Base-by-base conservation (phyloP, 2,113 vertebrate species). In the Montifringilla adamsi region DNA sequence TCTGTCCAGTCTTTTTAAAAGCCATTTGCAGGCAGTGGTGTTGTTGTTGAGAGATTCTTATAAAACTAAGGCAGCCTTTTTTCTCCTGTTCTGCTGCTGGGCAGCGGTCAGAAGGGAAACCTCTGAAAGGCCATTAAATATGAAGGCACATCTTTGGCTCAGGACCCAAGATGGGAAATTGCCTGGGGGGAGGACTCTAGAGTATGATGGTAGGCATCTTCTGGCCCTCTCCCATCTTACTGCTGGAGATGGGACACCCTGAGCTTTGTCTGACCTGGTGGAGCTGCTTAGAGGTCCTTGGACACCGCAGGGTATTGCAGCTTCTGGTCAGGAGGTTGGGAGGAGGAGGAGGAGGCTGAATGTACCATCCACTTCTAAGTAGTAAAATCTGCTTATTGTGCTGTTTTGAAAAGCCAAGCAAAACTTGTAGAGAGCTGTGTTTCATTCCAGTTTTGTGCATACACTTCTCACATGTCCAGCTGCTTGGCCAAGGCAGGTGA, bases 391-490 rank as follows among this genome's bases (percentile, higher is more conserved):
- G 56, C 76, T 94, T 89, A 22, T 47, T 35, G 30, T 3, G 5
- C 39, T 81, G 18, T 59, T 94, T 62, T 59, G 80, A 35, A 68
- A 91, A 77, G 31, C 41, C 63, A 80, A 26, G 55, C 39, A 55
- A 44, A 93, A 43, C 22, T 90, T 30, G 3, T 12, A 39, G 53
- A 22, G 15, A 14, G 13, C 28, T 5, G 2, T 35, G 43, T 67
- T 95, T 77, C 44, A 15, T 60, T 72, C 37, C 52, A 49, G 26
- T 26, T 87, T 63, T 27, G 23, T 3, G 1, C 4, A 1, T 44
- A 37, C 0, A 1, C 49, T 76, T 62, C 11, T 0, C 1, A 14
- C 8, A 0, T 1, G 31, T 53, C 66, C 76, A 44, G 41, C 56
- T 91, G 46, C 46, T 31, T 82, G 70, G 46, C 76, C 63, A 56